Conservation (phyloP, 2,797 vertebrate genomes). For the Pantherophis vulpinus region DNA sequence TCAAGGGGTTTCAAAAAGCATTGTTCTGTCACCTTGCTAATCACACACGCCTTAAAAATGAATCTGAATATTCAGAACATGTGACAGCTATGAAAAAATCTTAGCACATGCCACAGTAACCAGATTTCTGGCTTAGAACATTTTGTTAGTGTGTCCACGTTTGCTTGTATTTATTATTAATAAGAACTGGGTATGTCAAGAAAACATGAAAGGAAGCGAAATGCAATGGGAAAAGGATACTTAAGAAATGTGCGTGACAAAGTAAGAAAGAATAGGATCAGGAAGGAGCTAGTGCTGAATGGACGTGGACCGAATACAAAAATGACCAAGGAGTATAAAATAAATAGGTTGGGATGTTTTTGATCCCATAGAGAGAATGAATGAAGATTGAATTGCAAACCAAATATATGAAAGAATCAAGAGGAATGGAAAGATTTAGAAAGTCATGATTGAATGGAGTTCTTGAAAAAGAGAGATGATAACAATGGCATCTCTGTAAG, state of each 20-base stretch:
- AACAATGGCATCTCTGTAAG: not conserved
- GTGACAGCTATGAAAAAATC: conserved; percentile 37
- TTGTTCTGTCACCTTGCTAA: conserved; percentile 30
- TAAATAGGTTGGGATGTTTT: not conserved
- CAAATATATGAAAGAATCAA: not conserved
- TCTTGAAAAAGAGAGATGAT: not conserved
- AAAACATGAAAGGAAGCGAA: not conserved
- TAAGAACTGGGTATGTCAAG: not conserved
- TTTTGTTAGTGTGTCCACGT: not conserved
- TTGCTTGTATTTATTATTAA: not conserved
- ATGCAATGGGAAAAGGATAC: not conserved
- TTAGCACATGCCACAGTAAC: conserved; percentile 45
- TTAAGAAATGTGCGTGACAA: not conserved
- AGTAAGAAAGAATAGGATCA: not conserved
- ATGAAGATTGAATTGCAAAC: not conserved
- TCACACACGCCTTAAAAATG: not conserved
- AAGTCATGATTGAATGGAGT: not conserved
- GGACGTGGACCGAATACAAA: not conserved
- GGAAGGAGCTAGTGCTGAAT: not conserved
- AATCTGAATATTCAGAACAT: not conserved
- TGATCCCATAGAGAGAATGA: not conserved
- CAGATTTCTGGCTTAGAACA: conserved; percentile 24
- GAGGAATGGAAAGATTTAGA: not conserved
- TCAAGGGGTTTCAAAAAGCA: conserved; percentile 20
- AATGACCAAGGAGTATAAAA: not conserved